Conservation (phyloP, 2,888 invertebrate genomes). For the Phytoseiulus persimilis region DNA sequence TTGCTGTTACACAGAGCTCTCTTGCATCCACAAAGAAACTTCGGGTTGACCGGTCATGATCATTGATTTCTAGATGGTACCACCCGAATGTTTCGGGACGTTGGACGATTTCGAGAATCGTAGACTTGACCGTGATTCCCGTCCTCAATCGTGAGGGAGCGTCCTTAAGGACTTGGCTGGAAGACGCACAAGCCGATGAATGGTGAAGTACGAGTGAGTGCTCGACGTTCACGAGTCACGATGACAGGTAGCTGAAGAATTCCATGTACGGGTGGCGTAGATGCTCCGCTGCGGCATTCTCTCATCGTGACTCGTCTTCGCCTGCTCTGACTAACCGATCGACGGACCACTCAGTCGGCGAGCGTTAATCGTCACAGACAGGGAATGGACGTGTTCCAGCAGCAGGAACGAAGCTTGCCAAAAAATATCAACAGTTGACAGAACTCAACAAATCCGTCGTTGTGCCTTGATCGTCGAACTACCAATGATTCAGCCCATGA, state of each 20-base stretch:
- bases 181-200: too few relatives aligned
- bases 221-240: background rate
- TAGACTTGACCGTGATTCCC: too few relatives aligned
- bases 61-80: too few relatives aligned
- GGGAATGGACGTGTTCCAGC: background rate
- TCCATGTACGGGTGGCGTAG: background rate
- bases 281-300: background rate
- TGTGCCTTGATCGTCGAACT: too few relatives aligned
- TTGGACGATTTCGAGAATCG: too few relatives aligned
- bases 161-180: too few relatives aligned
- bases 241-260: background rate
- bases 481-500: too few relatives aligned
- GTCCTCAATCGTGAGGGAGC: too few relatives aligned
- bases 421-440: background rate
- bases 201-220: background rate
- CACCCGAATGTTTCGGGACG: too few relatives aligned
- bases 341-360: background rate
- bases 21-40: too few relatives aligned
- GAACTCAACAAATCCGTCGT: background rate
- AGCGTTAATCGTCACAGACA: background rate
- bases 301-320: background rate
- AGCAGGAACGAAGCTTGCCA: background rate
- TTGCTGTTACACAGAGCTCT: too few relatives aligned
- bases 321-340: background rate
- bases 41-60: too few relatives aligned